These are phyloP conservation scores for Podocnemis expansa DNA, from an alignment of 2,113 vertebrate species.

Conservation along the genomic window DNA sequence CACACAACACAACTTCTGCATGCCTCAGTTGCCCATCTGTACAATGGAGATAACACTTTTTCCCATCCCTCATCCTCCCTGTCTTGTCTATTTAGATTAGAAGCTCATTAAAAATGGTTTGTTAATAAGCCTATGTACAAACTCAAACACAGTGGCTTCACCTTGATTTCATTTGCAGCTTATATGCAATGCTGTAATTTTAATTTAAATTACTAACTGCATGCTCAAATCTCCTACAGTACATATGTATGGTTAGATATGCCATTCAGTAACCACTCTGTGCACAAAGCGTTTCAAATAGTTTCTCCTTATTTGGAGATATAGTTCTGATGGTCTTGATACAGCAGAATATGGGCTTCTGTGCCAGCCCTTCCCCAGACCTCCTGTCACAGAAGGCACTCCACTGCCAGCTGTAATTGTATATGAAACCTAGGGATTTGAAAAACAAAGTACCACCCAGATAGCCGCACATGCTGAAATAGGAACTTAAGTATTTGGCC, in stretches of 20 bases:
- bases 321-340: background rate
- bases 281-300: background rate
- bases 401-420: background rate
- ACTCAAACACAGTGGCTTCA: background rate
- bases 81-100: background rate
- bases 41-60: background rate
- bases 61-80: background rate
- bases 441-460: background rate
- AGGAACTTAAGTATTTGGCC: background rate
- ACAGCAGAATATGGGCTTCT: background rate
- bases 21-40: background rate
- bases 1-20: background rate
- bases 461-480: background rate
- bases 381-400: background rate
- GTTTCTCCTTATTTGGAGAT: background rate
- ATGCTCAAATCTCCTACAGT: background rate
- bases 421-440: background rate
- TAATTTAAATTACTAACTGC: background rate
- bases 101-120: background rate
- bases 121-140: background rate
- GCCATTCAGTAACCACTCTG: background rate
- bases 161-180: background rate
- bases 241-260: background rate
- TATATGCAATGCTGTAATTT: background rate
- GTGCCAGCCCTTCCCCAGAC: background rate